Base-by-base conservation (phyloP, 1,140 invertebrate genomes). In the Bombus balteatus region DNA sequence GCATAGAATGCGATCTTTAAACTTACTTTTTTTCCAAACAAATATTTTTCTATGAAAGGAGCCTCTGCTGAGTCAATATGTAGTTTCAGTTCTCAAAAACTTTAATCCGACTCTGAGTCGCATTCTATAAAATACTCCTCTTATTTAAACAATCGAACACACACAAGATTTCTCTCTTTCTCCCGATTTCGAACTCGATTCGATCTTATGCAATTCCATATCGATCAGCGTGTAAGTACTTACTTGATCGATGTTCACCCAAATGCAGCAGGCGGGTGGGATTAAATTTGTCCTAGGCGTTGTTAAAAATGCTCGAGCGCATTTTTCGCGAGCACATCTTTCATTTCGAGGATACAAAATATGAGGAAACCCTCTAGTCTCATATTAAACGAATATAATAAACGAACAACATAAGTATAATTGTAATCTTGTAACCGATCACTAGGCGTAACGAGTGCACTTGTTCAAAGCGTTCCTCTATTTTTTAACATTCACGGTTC, bases 211-310 rank as follows among this genome's bases (percentile, higher is more conserved):
- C 88, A 89, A 89, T 89, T 79, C 62, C 39, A 53, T 70, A 65
- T 87, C 75, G 43, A 81, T 66, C 62, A 53, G 41, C 78, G 28
- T 53, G 47, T 53, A 53, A 53, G 47, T 81, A 91, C 90, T 88
- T 79, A 91, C 87, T 87, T 81, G 62, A 88, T 82, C 83, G 86
- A 83, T 87, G 89, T 86, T 89, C 92, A 91, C 87, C 83, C 89
- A 89, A 92, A 90, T 91, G 77, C 88, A 88, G 85, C 80, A 32
- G 39, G 43, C 53, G 43, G 76, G 34, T 28, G 43, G 72, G 87
- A 92, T 91, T 91, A 92, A 91, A 92, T 92, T 92, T 89, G 88
- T 92, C 90, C 79, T 78, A 73, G 81, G 39, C 68, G 59, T 86
- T 75, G 85, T 89, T 88, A 89, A 65, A 74, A 87, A 87, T 62